Evolutionary conservation across 1,140 invertebrate species (phyloP).

Genomic region (Camponotus floridanus): DNA sequence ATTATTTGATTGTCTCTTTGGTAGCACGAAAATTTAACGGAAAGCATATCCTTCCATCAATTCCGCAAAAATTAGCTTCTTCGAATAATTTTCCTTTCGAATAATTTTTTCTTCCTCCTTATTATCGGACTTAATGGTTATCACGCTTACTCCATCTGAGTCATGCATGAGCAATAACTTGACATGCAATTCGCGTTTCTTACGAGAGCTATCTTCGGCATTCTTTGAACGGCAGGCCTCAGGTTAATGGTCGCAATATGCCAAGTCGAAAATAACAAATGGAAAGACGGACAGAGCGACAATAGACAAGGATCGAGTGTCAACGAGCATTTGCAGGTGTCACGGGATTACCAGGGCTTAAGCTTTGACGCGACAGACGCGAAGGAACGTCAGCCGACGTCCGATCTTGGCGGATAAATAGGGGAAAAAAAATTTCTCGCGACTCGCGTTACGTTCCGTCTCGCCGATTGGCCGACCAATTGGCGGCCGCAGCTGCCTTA

Average conservation of each 20-base stretch:
- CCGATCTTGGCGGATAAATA: not conserved
- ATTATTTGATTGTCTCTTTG: not conserved
- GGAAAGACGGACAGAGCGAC: not conserved
- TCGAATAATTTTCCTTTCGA: not conserved
- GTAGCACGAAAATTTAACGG: not conserved
- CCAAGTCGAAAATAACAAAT: not conserved
- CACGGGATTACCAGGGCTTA: not conserved
- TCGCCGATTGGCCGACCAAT: slow-evolving; percentile 72
- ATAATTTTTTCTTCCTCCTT: not conserved
- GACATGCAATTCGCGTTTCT: not conserved
- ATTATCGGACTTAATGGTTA: not conserved
- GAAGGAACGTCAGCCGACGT: not conserved
- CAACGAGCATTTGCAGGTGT: not conserved
- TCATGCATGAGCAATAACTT: not conserved
- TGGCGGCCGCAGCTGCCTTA: slow-evolving; percentile 77
- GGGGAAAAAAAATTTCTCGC: not conserved
- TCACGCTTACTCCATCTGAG: slow-evolving; percentile 8
- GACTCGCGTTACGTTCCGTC: slow-evolving; percentile 6
- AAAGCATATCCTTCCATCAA: not conserved
- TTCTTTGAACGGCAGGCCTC: not conserved
- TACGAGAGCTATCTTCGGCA: slow-evolving; percentile 14
- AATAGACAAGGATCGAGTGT: not conserved
- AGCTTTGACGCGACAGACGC: not conserved
- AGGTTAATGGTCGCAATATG: not conserved
- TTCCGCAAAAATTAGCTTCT: not conserved